Conservation (phyloP, 2,113 vertebrate species). For the Girardinichthys multiradiatus region DNA sequence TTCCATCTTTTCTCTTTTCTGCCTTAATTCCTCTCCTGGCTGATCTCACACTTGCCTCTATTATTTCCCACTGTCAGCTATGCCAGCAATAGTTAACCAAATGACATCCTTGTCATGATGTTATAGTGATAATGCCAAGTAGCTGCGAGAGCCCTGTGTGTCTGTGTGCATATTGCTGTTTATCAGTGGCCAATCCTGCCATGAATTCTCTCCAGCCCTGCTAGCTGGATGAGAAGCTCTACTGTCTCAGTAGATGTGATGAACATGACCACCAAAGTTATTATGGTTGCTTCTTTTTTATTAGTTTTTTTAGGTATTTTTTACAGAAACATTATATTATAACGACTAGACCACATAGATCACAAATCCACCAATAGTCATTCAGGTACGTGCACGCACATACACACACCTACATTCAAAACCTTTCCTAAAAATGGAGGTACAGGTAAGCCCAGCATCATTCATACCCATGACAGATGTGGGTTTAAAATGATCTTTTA, state of each 20-base stretch:
- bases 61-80: conserved; percentile 46
- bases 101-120: conserved; percentile 65
- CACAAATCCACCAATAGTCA: too few species aligned
- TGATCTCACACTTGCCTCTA: conserved; percentile 34
- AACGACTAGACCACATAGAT: too few species aligned
- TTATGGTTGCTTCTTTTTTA: conserved; percentile 16
- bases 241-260: conserved; percentile 30
- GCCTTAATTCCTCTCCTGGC: conserved; percentile 39
- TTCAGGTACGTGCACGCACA: too few species aligned
- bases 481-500: too few species aligned
- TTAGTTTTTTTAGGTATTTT: too few species aligned
- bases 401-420: too few species aligned
- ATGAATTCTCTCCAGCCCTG: conserved; percentile 47
- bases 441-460: too few species aligned
- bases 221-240: conserved; percentile 43
- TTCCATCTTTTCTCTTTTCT: conserved; percentile 42
- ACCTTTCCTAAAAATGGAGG: too few species aligned
- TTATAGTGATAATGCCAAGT: conserved; percentile 68
- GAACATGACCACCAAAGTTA: conserved; percentile 37
- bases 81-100: conserved; percentile 61
- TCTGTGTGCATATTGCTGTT: conserved; percentile 49
- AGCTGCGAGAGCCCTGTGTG: conserved; percentile 53
- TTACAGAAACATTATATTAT: too few species aligned
- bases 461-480: too few species aligned
- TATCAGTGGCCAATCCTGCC: conserved; percentile 55